phyloP scores from a whole-genome alignment of 2,797 vertebrate species.

The Bufotes viridis region DNA sequence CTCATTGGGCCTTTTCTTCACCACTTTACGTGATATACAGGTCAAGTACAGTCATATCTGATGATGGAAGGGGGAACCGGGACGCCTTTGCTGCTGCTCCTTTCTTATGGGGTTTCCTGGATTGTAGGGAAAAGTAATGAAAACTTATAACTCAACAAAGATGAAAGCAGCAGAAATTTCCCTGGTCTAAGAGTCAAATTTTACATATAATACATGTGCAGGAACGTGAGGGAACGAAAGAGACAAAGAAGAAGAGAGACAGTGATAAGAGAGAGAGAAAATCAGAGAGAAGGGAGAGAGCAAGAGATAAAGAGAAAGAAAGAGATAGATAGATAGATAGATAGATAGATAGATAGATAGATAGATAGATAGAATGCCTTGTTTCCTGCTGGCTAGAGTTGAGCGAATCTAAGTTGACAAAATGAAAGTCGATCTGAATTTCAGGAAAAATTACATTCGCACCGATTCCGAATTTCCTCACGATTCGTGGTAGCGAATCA shows the following conservation, averaged over 20 bases:
- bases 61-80: slow-evolving; percentile 9
- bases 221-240: neutral
- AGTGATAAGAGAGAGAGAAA: neutral
- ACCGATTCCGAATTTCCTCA: too few relatives aligned
- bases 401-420: too few relatives aligned
- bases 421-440: too few relatives aligned
- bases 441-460: too few relatives aligned
- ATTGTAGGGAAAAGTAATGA: slow-evolving; percentile 44
- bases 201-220: neutral
- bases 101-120: slow-evolving; percentile 38
- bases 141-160: slow-evolving; percentile 24
- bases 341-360: too few relatives aligned
- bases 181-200: neutral
- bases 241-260: neutral
- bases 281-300: neutral
- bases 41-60: slow-evolving; percentile 31
- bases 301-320: neutral
- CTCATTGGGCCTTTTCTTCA: slow-evolving; percentile 39
- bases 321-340: too few relatives aligned
- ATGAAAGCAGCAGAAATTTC: neutral
- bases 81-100: neutral
- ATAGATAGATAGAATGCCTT: too few relatives aligned
- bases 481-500: too few relatives aligned
- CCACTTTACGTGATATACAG: slow-evolving; percentile 51
- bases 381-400: too few relatives aligned